Evolutionary conservation across 2,113 vertebrate genomes (phyloP), one percentile per base, ranked within the genome.

Genomic region (Cromileptes altivelis): DNA sequence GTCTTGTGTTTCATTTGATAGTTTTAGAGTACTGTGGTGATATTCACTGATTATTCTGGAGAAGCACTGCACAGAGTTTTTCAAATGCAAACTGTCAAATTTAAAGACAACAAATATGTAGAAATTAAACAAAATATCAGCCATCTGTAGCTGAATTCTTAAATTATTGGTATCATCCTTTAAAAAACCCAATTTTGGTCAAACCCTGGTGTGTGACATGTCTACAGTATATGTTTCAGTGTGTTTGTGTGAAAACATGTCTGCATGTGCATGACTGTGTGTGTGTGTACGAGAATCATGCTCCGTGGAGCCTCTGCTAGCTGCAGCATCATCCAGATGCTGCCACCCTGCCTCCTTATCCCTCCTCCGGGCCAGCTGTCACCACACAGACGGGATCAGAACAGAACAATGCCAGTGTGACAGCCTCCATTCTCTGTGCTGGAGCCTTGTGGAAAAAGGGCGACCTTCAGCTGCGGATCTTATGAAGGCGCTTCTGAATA

Each of bases 391-490:
- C 19, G 21, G 86, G 84, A 86, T 88, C 88, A 82, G 85, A 73
- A 72, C 62, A 72, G 85, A 85, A 88, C 86, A 91, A 91, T 91
- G 81, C 75, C 85, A 67, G 76, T 72, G 76, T 75, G 68, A 90
- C 81, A 82, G 79, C 77, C 25, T 91, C 76, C 75, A 56, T 82
- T 86, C 85, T 85, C 70, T 73, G 84, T 78, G 61, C 71, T 15
- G 78, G 70, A 88, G 88, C 86, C 67, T 76, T 9, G 68, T 67
- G 80, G 82, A 86, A 90, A 88, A 69, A 68, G 37, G 75, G 71
- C 68, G 64, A 86, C 90, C 88, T 88, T 91, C 84, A 90, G 74
- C 80, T 50, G 55, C 81, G 67, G 78, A 81, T 87, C 85, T 89
- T 72, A 78, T 76, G 78, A 87, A 85, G 78, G 84, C 42, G 56